These are phyloP conservation scores for Scalopus aquaticus DNA, from an alignment of 2,113 vertebrate species.

Conservation along the genomic window DNA sequence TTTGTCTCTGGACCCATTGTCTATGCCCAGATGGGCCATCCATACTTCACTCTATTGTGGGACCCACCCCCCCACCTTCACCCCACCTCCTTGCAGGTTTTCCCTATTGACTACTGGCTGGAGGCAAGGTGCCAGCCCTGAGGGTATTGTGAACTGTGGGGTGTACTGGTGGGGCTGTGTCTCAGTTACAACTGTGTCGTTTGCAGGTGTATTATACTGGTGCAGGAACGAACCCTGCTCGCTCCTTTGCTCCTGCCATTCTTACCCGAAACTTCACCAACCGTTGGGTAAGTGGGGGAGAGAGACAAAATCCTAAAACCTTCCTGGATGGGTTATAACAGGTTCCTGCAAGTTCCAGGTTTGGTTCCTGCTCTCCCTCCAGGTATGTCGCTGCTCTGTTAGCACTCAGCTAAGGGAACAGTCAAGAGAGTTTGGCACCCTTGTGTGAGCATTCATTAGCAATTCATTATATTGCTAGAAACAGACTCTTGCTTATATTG, in stretches of 20 bases:
- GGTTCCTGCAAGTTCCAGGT: background rate
- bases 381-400: background rate
- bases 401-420: background rate
- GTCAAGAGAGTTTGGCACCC: background rate
- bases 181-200: conserved; percentile 53
- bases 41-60: background rate
- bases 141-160: background rate
- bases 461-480: conserved; percentile 2
- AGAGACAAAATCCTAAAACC: background rate
- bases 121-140: background rate
- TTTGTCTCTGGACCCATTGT: background rate
- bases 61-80: too few species aligned
- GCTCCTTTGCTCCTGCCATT: conserved; percentile 95
- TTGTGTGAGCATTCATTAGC: background rate
- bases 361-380: background rate
- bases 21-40: background rate
- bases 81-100: too few species aligned
- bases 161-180: background rate
- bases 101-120: background rate
- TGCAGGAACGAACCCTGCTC: conserved; percentile 95
- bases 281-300: conserved; percentile 92
- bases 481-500: background rate
- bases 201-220: conserved; percentile 95
- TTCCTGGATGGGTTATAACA: background rate
- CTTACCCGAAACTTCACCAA: conserved; percentile 95